Conservation (phyloP, 1,140 invertebrate genomes). For the Gryllus bimaculatus region DNA sequence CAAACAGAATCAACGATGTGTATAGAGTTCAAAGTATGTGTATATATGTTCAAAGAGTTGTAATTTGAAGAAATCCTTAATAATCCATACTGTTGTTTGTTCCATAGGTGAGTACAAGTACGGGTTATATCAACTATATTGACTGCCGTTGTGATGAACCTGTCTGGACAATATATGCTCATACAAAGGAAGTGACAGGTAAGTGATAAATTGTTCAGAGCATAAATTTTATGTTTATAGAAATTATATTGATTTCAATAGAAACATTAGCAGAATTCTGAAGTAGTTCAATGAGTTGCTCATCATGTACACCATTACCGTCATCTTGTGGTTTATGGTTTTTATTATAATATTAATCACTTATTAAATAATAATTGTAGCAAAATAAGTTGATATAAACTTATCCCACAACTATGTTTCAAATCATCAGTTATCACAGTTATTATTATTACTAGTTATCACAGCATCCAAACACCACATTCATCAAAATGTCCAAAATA, state of each 20-base stretch:
- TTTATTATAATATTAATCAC: constrained; percentile 6
- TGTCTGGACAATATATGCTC: constrained; percentile 68
- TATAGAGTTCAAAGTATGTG: too few relatives aligned
- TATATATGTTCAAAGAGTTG: constrained; percentile 18
- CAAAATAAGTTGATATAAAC: not conserved
- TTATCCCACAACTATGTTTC: not conserved
- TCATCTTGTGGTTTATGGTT: not conserved
- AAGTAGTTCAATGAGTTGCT: not conserved
- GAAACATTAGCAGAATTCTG: not conserved
- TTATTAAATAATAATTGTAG: constrained; percentile 14
- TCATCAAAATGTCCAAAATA: too few relatives aligned
- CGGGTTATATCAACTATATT: constrained; percentile 67
- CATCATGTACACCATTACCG: too few relatives aligned
- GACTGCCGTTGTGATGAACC: constrained; percentile 63
- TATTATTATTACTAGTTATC: not conserved
- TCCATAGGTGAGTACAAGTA: constrained; percentile 60
- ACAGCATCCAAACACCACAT: too few relatives aligned
- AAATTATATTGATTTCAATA: not conserved
- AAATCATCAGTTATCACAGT: not conserved
- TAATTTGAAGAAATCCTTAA: constrained; percentile 24
- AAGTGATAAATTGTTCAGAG: constrained; percentile 18
- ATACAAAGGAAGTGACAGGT: constrained; percentile 58
- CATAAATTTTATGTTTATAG: not conserved
- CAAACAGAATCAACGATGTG: not conserved
- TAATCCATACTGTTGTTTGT: constrained; percentile 29